Base-by-base conservation (phyloP, 2,888 invertebrate species). In the Tiphia femorata region DNA sequence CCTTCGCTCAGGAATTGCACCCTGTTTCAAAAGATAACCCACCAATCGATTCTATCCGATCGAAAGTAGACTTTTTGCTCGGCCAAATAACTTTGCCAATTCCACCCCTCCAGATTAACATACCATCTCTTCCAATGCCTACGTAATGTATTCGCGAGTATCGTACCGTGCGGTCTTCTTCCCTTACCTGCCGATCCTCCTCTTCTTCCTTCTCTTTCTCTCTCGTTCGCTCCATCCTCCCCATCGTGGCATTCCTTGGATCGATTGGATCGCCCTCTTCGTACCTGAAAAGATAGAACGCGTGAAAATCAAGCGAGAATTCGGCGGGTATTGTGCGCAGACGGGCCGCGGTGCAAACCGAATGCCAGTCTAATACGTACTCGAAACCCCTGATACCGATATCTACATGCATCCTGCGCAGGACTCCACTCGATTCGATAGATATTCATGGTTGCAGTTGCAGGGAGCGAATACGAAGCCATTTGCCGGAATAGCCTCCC, bases 381-480 rank as follows among this genome's bases (percentile, higher is more conserved):
- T 65, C 58, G 69, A 69, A 65, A 66, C 48, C 33, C 64, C 61
- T 67, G 67, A 67, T 67, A 67, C 61, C 46, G 56, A 50, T 57
- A 67, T 60, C 59, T 67, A 67, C 63, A 63, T 67, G 60, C 59
- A 67, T 62, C 58, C 57, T 52, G 40, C 49, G 38, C 43, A 48
- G 54, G 17, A 41, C 49, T 53, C 46, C 55, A 70, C 62, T 67
- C 67, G 62, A 74, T 62, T 61, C 71, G 62, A 72, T 70, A 65
- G 74, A 68, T 67, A 74, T 74, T 73, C 75, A 71, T 64, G 67
- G 63, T 55, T 41, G 50, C 53, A 53, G 61, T 62, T 69, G 62
- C 60, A 62, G 61, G 46, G 60, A 60, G 57, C 64, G 63, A 70
- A 73, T 67, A 69, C 62, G 58, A 57, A 65, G 58, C 71, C 64